These are phyloP conservation scores for Toxostoma redivivum DNA, from an alignment of 2,113 vertebrate species.

Conservation along the genomic window DNA sequence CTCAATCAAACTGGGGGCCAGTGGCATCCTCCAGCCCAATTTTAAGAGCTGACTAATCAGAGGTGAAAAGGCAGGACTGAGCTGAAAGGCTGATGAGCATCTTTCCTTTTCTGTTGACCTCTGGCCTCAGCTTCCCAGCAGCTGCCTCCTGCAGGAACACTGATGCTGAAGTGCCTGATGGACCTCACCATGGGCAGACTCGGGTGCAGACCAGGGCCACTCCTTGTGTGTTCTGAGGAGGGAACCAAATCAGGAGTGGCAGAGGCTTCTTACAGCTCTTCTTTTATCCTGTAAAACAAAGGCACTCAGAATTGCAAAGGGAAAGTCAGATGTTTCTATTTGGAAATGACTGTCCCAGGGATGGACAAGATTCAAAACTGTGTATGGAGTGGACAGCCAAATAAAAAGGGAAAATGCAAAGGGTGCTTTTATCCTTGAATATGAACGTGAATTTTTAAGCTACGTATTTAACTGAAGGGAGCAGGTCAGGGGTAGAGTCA, in stretches of 20 bases:
- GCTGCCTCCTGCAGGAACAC: not conserved
- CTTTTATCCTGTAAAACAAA: not conserved
- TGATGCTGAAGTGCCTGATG: not conserved
- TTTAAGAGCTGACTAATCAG: not conserved
- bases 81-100: not conserved
- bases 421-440: not conserved
- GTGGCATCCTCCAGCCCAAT: not conserved
- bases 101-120: not conserved
- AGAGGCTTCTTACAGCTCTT: not conserved
- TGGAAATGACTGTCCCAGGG: not conserved
- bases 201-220: not conserved
- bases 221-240: not conserved
- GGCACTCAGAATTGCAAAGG: not conserved
- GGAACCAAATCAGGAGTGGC: not conserved
- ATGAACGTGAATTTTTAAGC: not conserved
- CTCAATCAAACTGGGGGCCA: not conserved
- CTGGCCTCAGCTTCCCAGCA: not conserved
- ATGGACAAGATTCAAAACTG: not conserved
- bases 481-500: not conserved
- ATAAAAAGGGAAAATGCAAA: not conserved
- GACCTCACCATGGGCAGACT: not conserved
- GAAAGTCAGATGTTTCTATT: not conserved
- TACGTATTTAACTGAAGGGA: not conserved
- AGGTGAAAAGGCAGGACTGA: not conserved
- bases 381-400: not conserved